phyloP scores from a whole-genome alignment of 2,888 invertebrate species.

The Falcaria lacertinaria region DNA sequence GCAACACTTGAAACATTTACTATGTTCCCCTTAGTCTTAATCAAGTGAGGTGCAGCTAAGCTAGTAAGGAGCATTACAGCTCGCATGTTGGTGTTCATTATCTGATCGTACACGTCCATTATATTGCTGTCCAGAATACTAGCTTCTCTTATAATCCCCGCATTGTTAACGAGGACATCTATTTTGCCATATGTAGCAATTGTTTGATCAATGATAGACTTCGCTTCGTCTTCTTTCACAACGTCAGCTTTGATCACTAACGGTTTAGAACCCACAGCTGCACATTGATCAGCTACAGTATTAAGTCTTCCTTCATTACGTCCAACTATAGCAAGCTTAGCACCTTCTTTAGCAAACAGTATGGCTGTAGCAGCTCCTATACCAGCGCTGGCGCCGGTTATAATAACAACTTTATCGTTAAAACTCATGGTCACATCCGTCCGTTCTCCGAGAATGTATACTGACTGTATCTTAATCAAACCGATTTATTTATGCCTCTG shows the following conservation, averaged over 20 bases:
- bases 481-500: no score
- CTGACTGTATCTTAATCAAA: no score
- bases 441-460: neutral
- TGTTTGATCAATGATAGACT: slow-evolving; percentile 22
- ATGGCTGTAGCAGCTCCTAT: slow-evolving; percentile 34
- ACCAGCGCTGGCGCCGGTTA: slow-evolving; percentile 39
- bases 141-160: slow-evolving; percentile 19
- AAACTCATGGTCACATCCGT: slow-evolving; percentile 23
- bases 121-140: slow-evolving; percentile 18
- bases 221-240: slow-evolving; percentile 23
- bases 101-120: slow-evolving; percentile 18
- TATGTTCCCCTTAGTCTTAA: slow-evolving; percentile 22
- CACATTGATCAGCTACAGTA: slow-evolving; percentile 11
- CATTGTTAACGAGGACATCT: slow-evolving; percentile 38
- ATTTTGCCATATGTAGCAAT: slow-evolving; percentile 27
- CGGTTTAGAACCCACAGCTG: slow-evolving; percentile 15
- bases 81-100: slow-evolving; percentile 22
- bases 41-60: slow-evolving; percentile 19
- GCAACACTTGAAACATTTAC: slow-evolving; percentile 22
- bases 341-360: slow-evolving; percentile 28
- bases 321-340: slow-evolving; percentile 18
- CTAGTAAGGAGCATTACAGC: slow-evolving; percentile 18
- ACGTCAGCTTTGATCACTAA: slow-evolving; percentile 28
- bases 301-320: slow-evolving; percentile 15
- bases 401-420: slow-evolving; percentile 30